Percentiles rank a stretch among this genome's conserved stretches.
phyloP scores from a whole-genome alignment of 2,888 invertebrate species.

The Aporophyla lueneburgensis region DNA sequence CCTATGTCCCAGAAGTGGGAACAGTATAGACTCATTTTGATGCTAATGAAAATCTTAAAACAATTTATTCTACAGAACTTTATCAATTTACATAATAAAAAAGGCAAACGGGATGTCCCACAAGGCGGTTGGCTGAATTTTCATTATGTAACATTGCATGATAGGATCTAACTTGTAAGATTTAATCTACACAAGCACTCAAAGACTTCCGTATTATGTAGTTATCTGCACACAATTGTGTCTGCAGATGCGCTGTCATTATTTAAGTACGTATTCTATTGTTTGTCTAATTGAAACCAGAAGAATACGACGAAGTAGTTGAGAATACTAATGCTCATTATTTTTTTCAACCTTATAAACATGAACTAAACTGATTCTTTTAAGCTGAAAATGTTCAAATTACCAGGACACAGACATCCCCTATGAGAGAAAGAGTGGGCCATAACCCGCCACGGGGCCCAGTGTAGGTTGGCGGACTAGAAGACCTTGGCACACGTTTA shows the following conservation, averaged over 20 bases:
- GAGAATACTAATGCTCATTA: background rate
- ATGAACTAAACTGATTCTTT: too few relatives aligned
- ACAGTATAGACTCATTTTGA: too few relatives aligned
- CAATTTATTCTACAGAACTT: background rate
- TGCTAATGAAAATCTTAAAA: background rate
- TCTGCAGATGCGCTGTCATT: constrained; percentile 21
- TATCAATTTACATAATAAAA: background rate
- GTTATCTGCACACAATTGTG: constrained; percentile 9
- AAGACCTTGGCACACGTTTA: background rate
- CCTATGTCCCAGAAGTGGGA: too few relatives aligned
- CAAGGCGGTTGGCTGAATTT: background rate
- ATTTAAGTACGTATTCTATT: constrained; percentile 14
- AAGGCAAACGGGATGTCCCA: background rate
- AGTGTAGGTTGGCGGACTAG: background rate
- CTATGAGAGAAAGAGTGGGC: background rate
- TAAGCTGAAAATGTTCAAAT: too few relatives aligned
- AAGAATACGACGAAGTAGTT: background rate
- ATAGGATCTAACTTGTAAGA: constrained; percentile 22
- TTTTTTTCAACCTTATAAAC: background rate
- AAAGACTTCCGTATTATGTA: constrained; percentile 35
- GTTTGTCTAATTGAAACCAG: constrained; percentile 2
- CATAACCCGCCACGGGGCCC: background rate
- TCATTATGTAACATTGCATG: constrained; percentile 20
- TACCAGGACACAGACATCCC: too few relatives aligned
- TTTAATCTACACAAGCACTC: constrained; percentile 34